Conservation (phyloP, 2,113 vertebrate genomes). For the Percopsis transmontana region DNA sequence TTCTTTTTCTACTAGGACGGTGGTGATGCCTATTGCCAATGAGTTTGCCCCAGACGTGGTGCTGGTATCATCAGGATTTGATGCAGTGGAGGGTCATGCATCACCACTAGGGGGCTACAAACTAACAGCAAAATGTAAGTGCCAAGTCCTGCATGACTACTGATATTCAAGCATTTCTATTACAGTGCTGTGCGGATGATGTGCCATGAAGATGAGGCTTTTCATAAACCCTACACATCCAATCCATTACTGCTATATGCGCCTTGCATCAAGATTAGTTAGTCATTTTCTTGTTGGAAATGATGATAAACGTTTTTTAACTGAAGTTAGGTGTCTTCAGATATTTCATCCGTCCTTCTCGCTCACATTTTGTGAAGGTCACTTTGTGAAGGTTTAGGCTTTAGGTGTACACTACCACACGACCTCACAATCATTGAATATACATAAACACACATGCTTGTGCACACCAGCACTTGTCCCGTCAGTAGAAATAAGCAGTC, state of each 20-base stretch:
- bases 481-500: neutral
- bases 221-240: no score
- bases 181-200: no score
- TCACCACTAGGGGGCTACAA: conserved; percentile 92
- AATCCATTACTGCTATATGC: no score
- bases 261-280: no score
- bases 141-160: neutral
- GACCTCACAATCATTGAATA: neutral
- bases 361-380: neutral
- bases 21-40: conserved; percentile 94
- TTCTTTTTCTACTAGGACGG: conserved; percentile 80
- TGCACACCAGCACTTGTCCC: neutral
- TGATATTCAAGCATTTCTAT: no score
- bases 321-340: neutral
- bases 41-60: conserved; percentile 94
- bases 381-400: neutral
- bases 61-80: conserved; percentile 94
- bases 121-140: conserved; percentile 94
- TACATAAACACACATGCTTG: neutral
- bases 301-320: no score
- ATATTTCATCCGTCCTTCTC: neutral
- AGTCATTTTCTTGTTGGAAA: no score
- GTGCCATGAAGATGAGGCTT: no score
- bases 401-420: neutral
- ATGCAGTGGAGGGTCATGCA: conserved; percentile 92